Evolutionary conservation across 2,888 invertebrate species (phyloP).

Genomic region (Ptychoptera albimana): DNA sequence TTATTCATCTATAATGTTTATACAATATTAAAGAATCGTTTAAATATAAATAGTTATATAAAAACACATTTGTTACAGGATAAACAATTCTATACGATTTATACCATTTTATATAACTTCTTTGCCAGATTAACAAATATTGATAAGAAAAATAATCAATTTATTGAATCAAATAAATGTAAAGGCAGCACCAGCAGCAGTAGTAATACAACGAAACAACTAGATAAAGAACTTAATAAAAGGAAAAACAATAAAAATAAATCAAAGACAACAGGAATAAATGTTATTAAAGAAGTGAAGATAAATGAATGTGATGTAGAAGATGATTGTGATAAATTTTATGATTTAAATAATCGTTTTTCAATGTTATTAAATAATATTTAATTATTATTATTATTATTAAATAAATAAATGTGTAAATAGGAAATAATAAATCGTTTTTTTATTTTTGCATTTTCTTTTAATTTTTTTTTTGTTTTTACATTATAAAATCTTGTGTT

Average conservation of each 20-base stretch:
- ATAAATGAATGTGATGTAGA: slow-evolving; percentile 2
- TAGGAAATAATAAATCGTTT: too few species aligned
- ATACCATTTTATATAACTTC: not conserved
- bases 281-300: slow-evolving; percentile 11
- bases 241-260: slow-evolving; percentile 19
- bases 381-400: too few species aligned
- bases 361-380: slow-evolving; percentile 18
- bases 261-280: slow-evolving; percentile 13
- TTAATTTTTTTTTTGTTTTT: too few species aligned
- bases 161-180: slow-evolving; percentile 21
- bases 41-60: slow-evolving; percentile 37
- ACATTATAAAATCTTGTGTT: too few species aligned
- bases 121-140: not conserved
- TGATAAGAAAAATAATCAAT: slow-evolving; percentile 12
- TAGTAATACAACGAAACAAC: slow-evolving; percentile 12
- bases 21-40: slow-evolving; percentile 39
- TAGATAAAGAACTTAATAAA: slow-evolving; percentile 19
- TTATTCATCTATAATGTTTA: slow-evolving; percentile 61
- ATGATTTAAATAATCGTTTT: slow-evolving; percentile 27
- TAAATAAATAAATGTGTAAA: too few species aligned
- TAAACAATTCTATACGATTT: slow-evolving; percentile 12
- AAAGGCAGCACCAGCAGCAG: slow-evolving; percentile 10
- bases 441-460: too few species aligned
- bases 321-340: slow-evolving; percentile 15
- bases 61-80: slow-evolving; percentile 31